phyloP scores from a whole-genome alignment of 2,888 invertebrate species.

The Andrena flavipes region DNA sequence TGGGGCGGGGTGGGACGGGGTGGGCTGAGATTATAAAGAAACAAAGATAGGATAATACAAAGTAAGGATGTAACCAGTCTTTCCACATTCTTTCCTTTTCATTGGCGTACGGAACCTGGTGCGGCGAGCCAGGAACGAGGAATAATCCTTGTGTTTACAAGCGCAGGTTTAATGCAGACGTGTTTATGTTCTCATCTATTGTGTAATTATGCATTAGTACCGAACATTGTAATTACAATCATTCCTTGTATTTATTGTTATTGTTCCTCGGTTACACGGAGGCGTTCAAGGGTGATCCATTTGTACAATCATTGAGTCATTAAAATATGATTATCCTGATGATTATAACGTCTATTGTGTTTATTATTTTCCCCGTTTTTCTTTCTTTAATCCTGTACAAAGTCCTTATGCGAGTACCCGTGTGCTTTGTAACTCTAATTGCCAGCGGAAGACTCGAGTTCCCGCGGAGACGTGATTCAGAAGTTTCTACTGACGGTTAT shows the following conservation, averaged over 20 bases:
- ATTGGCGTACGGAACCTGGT: conserved; percentile 65
- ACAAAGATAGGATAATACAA: conserved; percentile 54
- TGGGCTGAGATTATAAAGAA: conserved; percentile 61
- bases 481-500: neutral
- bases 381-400: too few species aligned
- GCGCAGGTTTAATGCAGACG: conserved; percentile 50
- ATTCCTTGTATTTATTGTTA: conserved; percentile 83
- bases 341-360: conserved; percentile 66
- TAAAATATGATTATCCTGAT: conserved; percentile 84
- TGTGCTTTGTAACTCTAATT: too few species aligned
- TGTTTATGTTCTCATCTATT: conserved; percentile 67
- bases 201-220: conserved; percentile 65
- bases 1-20: neutral
- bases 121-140: conserved; percentile 55
- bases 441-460: too few species aligned
- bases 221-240: conserved; percentile 80
- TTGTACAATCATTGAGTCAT: conserved; percentile 85
- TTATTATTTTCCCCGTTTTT: too few species aligned
- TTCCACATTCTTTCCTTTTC: conserved; percentile 68
- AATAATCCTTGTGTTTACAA: conserved; percentile 51
- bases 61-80: conserved; percentile 64
- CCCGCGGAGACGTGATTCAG: too few species aligned
- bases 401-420: too few species aligned
- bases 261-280: conserved; percentile 83
- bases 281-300: conserved; percentile 83